These are phyloP conservation scores for Himalopsyche tibetana DNA, from an alignment of 2,888 invertebrate species.

Conservation along the genomic window DNA sequence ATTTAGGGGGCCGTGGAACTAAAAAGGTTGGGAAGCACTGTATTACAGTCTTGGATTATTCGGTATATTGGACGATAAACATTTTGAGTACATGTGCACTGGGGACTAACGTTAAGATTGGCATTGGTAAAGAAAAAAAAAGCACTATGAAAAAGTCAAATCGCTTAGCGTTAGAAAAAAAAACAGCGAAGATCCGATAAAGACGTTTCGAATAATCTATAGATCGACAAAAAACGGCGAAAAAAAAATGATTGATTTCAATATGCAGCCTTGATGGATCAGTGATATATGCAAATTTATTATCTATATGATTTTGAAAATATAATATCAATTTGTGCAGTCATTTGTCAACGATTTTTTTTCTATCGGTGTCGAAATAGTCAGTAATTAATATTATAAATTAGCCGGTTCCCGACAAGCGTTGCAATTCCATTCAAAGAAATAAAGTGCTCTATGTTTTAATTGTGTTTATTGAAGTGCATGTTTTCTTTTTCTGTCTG, in stretches of 20 bases:
- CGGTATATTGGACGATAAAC: too few species aligned
- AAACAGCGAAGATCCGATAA: conserved; percentile 24
- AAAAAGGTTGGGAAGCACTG: too few species aligned
- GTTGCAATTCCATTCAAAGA: too few species aligned
- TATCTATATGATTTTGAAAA: not conserved
- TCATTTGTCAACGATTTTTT: not conserved
- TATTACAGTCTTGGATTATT: too few species aligned
- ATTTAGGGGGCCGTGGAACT: too few species aligned
- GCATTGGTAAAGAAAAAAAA: not conserved
- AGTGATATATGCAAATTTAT: conserved; percentile 32
- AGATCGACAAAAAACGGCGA: too few species aligned
- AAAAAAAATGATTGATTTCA: conserved; percentile 1
- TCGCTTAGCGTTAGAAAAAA: conserved; percentile 24
- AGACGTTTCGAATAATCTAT: conserved; percentile 2
- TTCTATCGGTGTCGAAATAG: not conserved
- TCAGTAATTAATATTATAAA: not conserved
- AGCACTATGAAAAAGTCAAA: not conserved
- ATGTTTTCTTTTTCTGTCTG: too few species aligned
- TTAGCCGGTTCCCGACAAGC: too few species aligned
- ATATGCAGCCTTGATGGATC: not conserved
- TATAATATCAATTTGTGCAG: not conserved
- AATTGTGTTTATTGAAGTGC: too few species aligned
- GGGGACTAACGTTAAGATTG: too few species aligned
- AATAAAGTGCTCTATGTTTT: too few species aligned
- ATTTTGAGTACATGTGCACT: too few species aligned